Evolutionary conservation across 2,888 invertebrate genomes (phyloP), one percentile per base, ranked within the genome.

Genomic region (Hemithea aestivaria): DNA sequence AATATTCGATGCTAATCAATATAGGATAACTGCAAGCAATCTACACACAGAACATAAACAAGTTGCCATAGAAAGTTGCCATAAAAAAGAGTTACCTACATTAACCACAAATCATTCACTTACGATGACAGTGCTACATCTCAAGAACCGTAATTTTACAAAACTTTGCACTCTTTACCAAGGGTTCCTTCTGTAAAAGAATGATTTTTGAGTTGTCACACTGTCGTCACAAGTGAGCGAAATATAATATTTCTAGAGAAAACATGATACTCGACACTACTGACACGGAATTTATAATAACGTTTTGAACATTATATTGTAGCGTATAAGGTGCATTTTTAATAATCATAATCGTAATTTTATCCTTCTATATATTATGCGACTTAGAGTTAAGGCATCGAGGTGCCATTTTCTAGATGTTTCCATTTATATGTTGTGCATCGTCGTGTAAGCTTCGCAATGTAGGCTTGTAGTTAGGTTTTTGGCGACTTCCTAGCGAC

Each of bases 391-490:
- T 82, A 81, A 79, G 83, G 66, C 79, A 74, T 72, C 53, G 20
- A 55, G 47, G 77, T 79, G 81, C 77, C 77, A 53, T 65, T 73
- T 74, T 79, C 64, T 85, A 83, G 82, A 65, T 75, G 78, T 84
- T 73, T 81, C 72, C 76, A 63, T 73, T 50, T 71, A 66, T 80
- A 68, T 82, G 83, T 84, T 81, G 81, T 83, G 76, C 75, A 70
- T 75, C 60, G 74, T 77, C 73, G 67, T 79, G 75, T 77, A 76
- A 72, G 84, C 81, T 82, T 81, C 63, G 79, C 79, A 63, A 60
- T 49, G 74, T 83, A 83, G 82, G 72, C 72, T 76, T 67, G 73
- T 84, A 84, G 84, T 74, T 83, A 83, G 84, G 82, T 77, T 76
- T 68, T 70, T 33, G 73, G 79, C 78, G 72, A 81, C 85, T 84